Conservation (phyloP, 2,113 vertebrate species). For the Gymnogyps californianus region DNA sequence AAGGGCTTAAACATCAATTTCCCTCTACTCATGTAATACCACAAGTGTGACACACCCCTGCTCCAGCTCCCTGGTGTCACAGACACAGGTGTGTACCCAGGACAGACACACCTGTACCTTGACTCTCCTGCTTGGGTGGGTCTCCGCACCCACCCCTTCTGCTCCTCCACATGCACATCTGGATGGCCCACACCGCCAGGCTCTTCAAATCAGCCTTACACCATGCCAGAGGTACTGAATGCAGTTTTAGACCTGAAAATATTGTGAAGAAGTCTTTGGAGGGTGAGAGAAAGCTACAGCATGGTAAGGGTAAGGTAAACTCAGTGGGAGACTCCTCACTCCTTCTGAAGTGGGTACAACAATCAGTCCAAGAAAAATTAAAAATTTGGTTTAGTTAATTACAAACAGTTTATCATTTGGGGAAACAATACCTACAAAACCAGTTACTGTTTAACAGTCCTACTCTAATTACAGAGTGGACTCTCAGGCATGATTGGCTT, state of each 20-base stretch:
- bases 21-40: neutral
- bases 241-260: neutral
- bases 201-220: neutral
- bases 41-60: fast-evolving
- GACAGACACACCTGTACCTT: neutral
- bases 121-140: neutral
- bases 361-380: neutral
- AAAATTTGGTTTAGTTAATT: neutral
- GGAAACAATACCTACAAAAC: neutral
- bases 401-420: neutral
- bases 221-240: neutral
- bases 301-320: neutral
- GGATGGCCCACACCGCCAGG: neutral
- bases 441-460: neutral
- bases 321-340: neutral
- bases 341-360: neutral
- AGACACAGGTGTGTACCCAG: neutral
- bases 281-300: neutral
- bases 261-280: neutral
- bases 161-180: neutral
- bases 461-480: neutral
- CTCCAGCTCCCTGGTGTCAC: fast-evolving
- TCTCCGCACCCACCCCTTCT: neutral
- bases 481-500: neutral
- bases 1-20: neutral